Conservation (phyloP, 2,888 invertebrate genomes). For the Ochlodes sylvanus region DNA sequence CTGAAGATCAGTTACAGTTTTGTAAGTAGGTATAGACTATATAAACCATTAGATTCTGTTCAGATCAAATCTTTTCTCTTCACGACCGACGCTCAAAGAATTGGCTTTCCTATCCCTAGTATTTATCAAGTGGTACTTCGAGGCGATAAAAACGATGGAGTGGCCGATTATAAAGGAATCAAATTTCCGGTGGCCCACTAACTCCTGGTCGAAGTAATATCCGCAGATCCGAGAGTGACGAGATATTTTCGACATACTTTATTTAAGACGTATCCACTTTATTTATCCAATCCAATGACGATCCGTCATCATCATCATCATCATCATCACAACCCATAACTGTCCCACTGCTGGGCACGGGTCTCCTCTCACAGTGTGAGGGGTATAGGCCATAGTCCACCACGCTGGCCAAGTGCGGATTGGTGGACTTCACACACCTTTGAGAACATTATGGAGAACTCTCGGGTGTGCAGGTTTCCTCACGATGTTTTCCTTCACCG, state of each 20-base stretch:
- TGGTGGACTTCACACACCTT: no score
- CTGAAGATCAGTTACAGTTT: no score
- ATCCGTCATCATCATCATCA: no score
- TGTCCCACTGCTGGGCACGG: no score
- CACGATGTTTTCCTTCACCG: no score
- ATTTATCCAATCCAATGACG: background rate
- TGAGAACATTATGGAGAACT: no score
- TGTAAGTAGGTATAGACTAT: no score
- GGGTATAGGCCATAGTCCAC: no score
- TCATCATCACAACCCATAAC: no score
- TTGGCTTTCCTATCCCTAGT: background rate
- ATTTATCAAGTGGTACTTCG: background rate
- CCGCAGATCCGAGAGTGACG: slow-evolving; percentile 11
- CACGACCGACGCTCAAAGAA: background rate
- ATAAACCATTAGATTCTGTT: background rate
- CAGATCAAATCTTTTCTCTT: background rate
- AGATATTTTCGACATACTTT: slow-evolving; percentile 10
- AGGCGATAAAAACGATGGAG: slow-evolving; percentile 13
- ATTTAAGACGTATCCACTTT: background rate
- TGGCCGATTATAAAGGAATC: slow-evolving; percentile 14
- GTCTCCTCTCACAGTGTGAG: no score
- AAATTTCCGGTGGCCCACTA: slow-evolving; percentile 12
- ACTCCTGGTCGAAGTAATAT: slow-evolving; percentile 7
- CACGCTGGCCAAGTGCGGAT: no score
- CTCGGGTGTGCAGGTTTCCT: no score